Base-by-base conservation (phyloP, 2,113 vertebrate genomes). In the Ictidomys tridecemlineatus region DNA sequence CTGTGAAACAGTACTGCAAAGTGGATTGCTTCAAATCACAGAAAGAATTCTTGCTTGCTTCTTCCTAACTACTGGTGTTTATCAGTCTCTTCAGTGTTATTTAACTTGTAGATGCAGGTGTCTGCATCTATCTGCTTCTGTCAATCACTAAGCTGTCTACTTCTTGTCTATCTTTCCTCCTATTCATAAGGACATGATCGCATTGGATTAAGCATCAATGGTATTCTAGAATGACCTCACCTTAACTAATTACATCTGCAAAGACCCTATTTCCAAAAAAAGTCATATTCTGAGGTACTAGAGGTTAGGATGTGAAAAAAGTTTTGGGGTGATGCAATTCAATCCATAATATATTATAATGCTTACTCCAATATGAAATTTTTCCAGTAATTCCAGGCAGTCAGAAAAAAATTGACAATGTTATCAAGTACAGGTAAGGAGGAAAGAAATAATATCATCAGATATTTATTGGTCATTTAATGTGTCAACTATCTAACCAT, bases 331-430 rank as follows among this genome's bases (percentile, higher is more conserved):
- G 34, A 67, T 30, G 5, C 2, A 37, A 24, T 90, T 82, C 22
- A 88, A 26, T 20, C 24, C n/a, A 24, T 26, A 51, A 26, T 26
- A 78, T 42, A 77, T 37, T 58, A 37, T 4, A 48, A 67, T 79
- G 45, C 13, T 94, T 93, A 74, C 48, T 18, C 34, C 42, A 96
- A 76, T 1, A 80, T 89, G 88, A 77, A 24, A 28, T 51, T 26
- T 88, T 94, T 84, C 26, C 61, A 85, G 30, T 24, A 76, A 93
- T 91, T 84, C 37, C 48, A 58, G 28, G 51, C n/a, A 89, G 42
- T 48, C 51, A 77, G 28, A 69, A 72, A 63, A 91, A 91, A 65
- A 34, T 42, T 78, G 18, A 89, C 6, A 37, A 24, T 70, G 22
- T 28, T 53, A 4, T 77, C 3, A 42, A 58, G 14, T 45, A 73